These are phyloP conservation scores for Aptenodytes patagonicus DNA, from an alignment of 2,113 vertebrate genomes.

Conservation along the genomic window DNA sequence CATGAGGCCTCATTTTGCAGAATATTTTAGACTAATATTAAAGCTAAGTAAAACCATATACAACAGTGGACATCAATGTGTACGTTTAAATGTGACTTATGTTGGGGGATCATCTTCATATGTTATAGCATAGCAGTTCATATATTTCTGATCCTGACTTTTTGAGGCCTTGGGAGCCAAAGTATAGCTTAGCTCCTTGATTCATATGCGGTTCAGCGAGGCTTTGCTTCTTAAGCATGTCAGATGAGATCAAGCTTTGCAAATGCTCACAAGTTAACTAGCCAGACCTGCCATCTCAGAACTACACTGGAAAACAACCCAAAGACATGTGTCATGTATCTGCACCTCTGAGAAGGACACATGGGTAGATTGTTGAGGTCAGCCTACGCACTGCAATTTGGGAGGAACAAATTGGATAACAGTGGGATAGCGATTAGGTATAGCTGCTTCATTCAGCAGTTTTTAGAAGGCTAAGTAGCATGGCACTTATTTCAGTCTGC, in stretches of 20 bases:
- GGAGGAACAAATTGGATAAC: not conserved
- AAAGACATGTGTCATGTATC: not conserved
- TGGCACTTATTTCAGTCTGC: not conserved
- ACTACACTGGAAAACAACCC: not conserved
- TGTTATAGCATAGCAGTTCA: not conserved
- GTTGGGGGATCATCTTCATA: not conserved
- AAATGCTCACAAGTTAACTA: not conserved
- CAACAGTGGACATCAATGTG: not conserved
- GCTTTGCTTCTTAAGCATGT: not conserved
- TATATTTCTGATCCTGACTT: not conserved
- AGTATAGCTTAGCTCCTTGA: not conserved
- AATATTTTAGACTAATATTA: not conserved
- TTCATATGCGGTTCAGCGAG: not conserved
- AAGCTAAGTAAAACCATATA: not conserved
- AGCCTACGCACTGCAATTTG: not conserved
- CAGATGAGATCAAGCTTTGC: conserved; percentile 18
- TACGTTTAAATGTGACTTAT: not conserved
- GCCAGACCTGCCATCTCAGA: not conserved
- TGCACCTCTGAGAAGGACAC: not conserved
- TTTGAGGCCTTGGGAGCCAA: not conserved
- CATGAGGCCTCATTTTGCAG: not conserved
- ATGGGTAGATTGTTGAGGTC: not conserved
- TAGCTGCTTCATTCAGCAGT: not conserved
- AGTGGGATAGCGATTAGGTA: not conserved
- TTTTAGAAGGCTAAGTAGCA: not conserved